A percentile compares a stretch with the other conserved stretches of the same genome.
Evolutionary conservation across 1,140 invertebrate genomes (phyloP).

Genomic region (Aethina tumida): DNA sequence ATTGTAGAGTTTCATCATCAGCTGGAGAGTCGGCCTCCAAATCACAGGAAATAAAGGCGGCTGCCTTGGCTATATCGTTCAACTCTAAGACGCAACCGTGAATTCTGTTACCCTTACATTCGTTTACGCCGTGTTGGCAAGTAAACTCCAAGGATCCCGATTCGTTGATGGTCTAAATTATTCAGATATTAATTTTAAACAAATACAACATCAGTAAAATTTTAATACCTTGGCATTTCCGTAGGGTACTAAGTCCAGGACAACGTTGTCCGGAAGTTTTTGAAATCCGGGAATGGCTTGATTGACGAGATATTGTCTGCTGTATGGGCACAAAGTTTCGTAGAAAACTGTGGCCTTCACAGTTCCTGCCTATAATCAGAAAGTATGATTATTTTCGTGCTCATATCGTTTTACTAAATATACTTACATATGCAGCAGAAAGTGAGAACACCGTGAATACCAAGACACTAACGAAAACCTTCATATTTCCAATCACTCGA

Average conservation of each 20-base stretch:
- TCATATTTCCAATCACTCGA: no score
- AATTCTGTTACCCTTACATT: constrained; percentile 54
- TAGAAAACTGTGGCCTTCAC: constrained; percentile 50
- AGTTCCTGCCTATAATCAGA: no score
- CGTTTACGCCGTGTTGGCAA: constrained; percentile 56
- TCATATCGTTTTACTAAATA: no score
- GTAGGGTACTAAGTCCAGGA: constrained; percentile 55
- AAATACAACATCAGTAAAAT: not conserved
- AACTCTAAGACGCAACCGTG: constrained; percentile 51
- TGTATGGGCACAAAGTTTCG: constrained; percentile 70
- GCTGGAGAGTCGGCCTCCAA: no score
- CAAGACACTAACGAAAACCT: no score
- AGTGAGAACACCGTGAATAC: no score
- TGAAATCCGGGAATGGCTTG: constrained; percentile 32
- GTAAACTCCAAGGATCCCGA: constrained; percentile 40
- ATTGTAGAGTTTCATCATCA: no score
- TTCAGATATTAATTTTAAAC: not conserved
- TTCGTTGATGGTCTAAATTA: constrained; percentile 4
- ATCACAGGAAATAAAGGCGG: constrained; percentile 41
- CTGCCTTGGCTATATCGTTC: constrained; percentile 31
- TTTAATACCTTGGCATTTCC: constrained; percentile 58
- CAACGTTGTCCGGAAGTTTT: constrained; percentile 33
- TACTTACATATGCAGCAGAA: no score
- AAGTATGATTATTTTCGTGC: no score
- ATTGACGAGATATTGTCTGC: constrained; percentile 39